Base-by-base conservation (phyloP, 2,797 vertebrate species). In the Hozukius guyotensis region DNA sequence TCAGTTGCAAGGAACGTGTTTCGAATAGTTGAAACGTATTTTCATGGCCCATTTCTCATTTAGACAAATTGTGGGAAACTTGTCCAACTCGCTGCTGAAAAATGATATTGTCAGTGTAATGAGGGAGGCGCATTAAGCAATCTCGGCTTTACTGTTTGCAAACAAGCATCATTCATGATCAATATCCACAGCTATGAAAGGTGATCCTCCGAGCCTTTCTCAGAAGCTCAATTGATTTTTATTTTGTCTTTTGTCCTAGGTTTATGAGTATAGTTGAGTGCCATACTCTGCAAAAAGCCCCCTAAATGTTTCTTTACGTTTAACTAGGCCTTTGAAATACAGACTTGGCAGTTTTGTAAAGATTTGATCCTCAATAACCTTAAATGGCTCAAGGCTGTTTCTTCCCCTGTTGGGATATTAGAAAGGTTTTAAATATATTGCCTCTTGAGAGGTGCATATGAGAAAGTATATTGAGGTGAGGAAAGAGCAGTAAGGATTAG, bases 111-210 rank as follows among this genome's bases (percentile, higher is more conserved):
- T 75, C 68, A 13, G 69, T 60, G 69, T 83, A 85, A 91, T 84
- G 80, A 90, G 67, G 77, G 68, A 67, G 73, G 49, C 1, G 4
- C 77, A 80, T 84, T 86, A 88, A 88, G 77, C 84, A 80, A 34
- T 74, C 64, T 60, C 13, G 53, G 52, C 66, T 90, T 80, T 56
- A 84, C 72, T 91, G 86, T 93, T 91, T 92, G 90, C 87, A 93
- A 93, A 93, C 91, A 90, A 71, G 81, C 84, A 80, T 92, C 81
- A 81, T 73, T 92, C 81, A 83, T 82, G 78, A 94, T 94, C 91
- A 91, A 91, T 92, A 90, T 69, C 81, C 67, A 22, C 65, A 42
- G 66, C 80, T 81, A 78, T 88, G 90, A 91, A 91, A 91, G 82
- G 76, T 75, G 87, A 93, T 92, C 82, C 77, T 81, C 72, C 20